Conservation (phyloP, 2,797 vertebrate species). For the Rhinatrema bivittatum region DNA sequence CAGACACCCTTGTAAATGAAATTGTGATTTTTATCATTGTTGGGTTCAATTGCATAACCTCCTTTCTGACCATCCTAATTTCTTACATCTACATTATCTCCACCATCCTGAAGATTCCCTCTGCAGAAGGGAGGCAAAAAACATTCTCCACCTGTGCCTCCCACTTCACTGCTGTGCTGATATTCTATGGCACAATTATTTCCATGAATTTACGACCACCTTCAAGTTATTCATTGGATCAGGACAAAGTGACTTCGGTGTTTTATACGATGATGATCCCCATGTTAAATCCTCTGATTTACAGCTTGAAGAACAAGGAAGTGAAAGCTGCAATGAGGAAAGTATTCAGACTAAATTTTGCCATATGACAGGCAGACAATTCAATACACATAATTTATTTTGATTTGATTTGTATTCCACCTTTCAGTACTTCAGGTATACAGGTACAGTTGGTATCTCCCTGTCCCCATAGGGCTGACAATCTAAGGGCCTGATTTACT, state of each 20-base stretch:
- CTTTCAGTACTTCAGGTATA: no score
- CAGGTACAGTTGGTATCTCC: no score
- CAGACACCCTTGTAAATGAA: constrained; percentile 4
- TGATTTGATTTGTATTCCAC: no score
- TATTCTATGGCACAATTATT: constrained; percentile 12
- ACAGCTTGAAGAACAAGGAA: constrained; percentile 12
- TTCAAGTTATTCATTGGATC: constrained; percentile 3
- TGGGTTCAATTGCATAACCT: constrained; percentile 8
- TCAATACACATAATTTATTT: no score
- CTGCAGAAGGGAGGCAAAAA: constrained; percentile 1
- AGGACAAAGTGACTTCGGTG: constrained; percentile 7
- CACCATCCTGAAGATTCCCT: constrained; percentile 1
- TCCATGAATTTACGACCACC: constrained; percentile 11
- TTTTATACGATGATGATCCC: constrained; percentile 11
- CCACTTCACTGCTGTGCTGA: constrained; percentile 1
- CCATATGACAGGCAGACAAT: no score
- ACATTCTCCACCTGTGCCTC: constrained; percentile 12
- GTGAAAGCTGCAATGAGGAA: constrained; percentile 2
- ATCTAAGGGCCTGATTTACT: no score
- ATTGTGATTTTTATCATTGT: constrained; percentile 13
- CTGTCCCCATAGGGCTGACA: no score
- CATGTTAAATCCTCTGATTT: constrained; percentile 10
- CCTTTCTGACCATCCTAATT: background rate
- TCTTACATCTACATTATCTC: constrained; percentile 11
- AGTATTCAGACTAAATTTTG: no score